These are phyloP conservation scores for Reticulitermes lucifugus DNA, from an alignment of 2,888 invertebrate species.

Conservation along the genomic window DNA sequence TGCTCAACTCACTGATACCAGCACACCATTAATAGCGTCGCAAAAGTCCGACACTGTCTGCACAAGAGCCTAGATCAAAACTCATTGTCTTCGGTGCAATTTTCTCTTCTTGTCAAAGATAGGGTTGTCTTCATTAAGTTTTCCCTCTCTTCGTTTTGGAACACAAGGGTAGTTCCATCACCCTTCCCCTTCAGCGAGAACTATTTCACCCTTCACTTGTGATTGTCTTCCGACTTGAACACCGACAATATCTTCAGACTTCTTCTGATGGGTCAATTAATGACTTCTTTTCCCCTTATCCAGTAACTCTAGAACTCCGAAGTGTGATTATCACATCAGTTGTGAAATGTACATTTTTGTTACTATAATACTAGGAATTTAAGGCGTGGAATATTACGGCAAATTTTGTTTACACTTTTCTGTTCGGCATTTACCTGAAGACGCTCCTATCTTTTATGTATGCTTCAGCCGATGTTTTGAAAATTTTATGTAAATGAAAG, in stretches of 20 bases:
- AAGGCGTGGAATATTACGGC: no score
- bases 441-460: no score
- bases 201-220: slow-evolving; percentile 40
- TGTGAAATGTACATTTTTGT: no score
- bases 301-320: no score
- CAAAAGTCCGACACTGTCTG: not conserved
- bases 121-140: slow-evolving; percentile 31
- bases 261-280: slow-evolving; percentile 34
- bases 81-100: not conserved
- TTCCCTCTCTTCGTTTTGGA: slow-evolving; percentile 38
- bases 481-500: no score
- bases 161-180: slow-evolving; percentile 30
- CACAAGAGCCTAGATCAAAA: not conserved
- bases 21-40: no score
- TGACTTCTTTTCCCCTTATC: slow-evolving; percentile 1
- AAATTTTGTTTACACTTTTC: no score
- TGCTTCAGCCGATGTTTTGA: no score
- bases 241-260: slow-evolving; percentile 30
- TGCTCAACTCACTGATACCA: no score
- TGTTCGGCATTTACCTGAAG: no score
- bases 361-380: no score
- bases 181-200: slow-evolving; percentile 33
- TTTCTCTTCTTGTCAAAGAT: slow-evolving; percentile 22
- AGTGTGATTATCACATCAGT: no score
- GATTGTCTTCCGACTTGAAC: slow-evolving; percentile 21